Conservation (phyloP, 1,140 invertebrate species). For the Melanaphis sacchari region DNA sequence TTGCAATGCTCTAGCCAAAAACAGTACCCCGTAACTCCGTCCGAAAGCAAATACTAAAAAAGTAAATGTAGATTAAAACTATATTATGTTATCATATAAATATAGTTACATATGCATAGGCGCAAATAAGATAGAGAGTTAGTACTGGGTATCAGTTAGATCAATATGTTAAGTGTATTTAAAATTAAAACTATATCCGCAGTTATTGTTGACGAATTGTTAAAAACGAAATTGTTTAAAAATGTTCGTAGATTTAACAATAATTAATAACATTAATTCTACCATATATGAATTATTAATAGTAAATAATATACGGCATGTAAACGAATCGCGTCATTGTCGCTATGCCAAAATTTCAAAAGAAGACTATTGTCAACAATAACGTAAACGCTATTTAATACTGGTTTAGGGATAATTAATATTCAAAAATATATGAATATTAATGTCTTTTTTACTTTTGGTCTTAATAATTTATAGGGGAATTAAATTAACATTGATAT, state of each 20-base stretch:
- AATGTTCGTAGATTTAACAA: not conserved
- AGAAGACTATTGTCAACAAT: not conserved
- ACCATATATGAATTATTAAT: not conserved
- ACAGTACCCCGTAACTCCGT: conserved; percentile 75
- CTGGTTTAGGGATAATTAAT: not conserved
- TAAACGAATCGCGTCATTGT: not conserved
- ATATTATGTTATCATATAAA: not conserved
- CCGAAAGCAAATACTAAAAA: conserved; percentile 84
- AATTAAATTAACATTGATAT: not conserved
- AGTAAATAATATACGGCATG: not conserved
- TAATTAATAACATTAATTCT: not conserved
- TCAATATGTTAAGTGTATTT: not conserved
- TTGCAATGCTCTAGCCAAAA: conserved; percentile 83
- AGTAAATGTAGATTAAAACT: not conserved
- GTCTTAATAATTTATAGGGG: not conserved
- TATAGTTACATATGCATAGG: not conserved
- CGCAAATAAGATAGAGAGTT: not conserved
- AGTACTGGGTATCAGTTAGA: not conserved
- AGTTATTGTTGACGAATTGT: not conserved
- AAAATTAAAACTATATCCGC: fast-evolving
- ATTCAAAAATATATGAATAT: not conserved
- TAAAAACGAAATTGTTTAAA: not conserved
- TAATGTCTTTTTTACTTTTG: not conserved
- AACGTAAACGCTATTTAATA: not conserved
- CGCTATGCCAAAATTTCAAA: not conserved